These are phyloP conservation scores for Cossypha dichroa DNA, from an alignment of 2,797 vertebrate species.

Conservation along the genomic window DNA sequence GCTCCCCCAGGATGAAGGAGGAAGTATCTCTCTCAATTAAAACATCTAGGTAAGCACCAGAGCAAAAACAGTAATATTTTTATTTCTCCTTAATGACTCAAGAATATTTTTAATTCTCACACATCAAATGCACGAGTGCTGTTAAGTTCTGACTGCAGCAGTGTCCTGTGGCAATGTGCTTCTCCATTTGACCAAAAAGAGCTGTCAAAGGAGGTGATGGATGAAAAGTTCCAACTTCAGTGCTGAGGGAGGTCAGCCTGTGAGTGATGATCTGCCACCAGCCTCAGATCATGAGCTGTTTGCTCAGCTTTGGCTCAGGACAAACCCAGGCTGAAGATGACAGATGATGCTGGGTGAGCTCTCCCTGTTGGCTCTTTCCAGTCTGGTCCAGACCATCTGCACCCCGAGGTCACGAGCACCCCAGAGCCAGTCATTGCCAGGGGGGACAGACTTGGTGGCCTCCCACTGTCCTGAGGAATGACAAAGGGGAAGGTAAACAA, in stretches of 20 bases:
- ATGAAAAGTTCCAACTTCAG: background rate
- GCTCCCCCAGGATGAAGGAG: background rate
- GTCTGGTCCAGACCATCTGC: background rate
- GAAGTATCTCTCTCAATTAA: background rate
- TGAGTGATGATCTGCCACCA: constrained; percentile 41
- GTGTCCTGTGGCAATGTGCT: background rate
- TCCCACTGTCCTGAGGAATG: background rate
- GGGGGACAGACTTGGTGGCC: background rate
- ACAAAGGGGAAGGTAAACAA: background rate
- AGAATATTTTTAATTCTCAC: background rate
- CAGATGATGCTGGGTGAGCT: background rate
- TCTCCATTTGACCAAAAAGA: background rate
- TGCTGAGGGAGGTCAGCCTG: background rate
- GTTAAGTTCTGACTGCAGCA: background rate
- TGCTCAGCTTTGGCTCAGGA: background rate
- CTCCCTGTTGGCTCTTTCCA: constrained; percentile 24
- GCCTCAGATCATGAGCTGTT: constrained; percentile 39
- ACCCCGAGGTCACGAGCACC: background rate
- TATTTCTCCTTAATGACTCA: background rate
- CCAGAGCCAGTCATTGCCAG: background rate
- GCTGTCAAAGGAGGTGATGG: background rate
- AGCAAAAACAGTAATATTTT: background rate
- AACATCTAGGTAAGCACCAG: background rate
- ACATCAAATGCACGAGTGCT: background rate
- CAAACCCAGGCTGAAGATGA: background rate